Percentiles rank a stretch among this genome's conserved stretches.
These are phyloP conservation scores for Mystacornis crossleyi DNA, from an alignment of 2,113 vertebrate genomes.

Conservation along the genomic window DNA sequence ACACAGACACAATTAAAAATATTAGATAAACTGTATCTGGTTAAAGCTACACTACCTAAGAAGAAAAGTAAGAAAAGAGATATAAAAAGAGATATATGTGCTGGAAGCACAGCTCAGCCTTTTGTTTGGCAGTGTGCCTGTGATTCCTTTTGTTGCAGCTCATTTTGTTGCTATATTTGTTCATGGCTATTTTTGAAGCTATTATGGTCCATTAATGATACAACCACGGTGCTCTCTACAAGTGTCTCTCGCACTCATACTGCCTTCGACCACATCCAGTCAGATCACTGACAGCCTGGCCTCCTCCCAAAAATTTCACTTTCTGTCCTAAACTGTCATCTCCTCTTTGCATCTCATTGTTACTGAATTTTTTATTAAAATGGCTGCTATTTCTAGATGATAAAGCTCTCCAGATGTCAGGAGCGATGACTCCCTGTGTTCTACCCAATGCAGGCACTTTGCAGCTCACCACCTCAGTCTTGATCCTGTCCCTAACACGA, in stretches of 20 bases:
- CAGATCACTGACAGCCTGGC: not conserved
- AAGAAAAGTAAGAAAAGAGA: not conserved
- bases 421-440: not conserved
- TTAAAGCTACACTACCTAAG: not conserved
- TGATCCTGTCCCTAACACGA: not conserved
- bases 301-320: not conserved
- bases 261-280: not conserved
- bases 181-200: conserved; percentile 44
- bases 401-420: not conserved
- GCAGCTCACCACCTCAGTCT: not conserved
- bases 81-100: no score
- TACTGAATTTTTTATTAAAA: not conserved
- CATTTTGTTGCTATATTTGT: conserved; percentile 47
- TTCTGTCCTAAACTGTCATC: not conserved
- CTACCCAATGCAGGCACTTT: not conserved
- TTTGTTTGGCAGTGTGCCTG: not conserved
- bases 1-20: not conserved
- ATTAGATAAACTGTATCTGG: not conserved
- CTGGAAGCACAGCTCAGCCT: not conserved
- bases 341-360: not conserved
- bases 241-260: not conserved
- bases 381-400: not conserved
- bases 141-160: conserved; percentile 19
- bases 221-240: not conserved
- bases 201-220: not conserved